Evolutionary conservation across 2,888 invertebrate species (phyloP).

Genomic region (Melinaea marsaeus): DNA sequence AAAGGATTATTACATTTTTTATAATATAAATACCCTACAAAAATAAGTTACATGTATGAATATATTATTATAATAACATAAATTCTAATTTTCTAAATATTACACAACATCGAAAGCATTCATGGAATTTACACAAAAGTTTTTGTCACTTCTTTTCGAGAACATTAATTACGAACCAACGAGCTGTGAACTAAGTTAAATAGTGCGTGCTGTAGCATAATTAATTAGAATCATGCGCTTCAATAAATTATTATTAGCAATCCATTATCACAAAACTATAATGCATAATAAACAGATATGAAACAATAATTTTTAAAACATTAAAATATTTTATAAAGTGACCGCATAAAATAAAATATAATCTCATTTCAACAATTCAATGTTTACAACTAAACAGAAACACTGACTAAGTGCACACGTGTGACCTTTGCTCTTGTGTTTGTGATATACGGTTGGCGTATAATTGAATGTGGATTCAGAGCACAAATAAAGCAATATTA

Average conservation of each 20-base stretch:
- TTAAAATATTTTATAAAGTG: background rate
- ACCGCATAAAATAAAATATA: background rate
- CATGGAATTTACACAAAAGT: background rate
- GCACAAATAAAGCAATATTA: background rate
- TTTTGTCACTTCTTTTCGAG: background rate
- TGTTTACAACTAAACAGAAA: conserved; percentile 2
- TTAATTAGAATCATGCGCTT: background rate
- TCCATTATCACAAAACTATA: background rate
- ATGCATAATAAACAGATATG: background rate
- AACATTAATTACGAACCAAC: background rate
- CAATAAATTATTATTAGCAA: background rate
- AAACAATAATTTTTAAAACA: background rate
- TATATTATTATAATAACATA: background rate
- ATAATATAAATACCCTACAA: too few relatives aligned
- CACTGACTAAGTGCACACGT: conserved; percentile 10
- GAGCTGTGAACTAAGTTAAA: background rate
- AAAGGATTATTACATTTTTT: too few relatives aligned
- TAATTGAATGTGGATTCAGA: conserved; percentile 2
- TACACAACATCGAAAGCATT: background rate
- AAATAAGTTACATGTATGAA: too few relatives aligned
- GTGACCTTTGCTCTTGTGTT: conserved; percentile 9
- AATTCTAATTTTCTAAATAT: too few relatives aligned
- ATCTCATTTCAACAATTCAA: background rate
- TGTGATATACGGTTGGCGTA: conserved; percentile 1
- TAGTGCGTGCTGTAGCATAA: background rate